Percentiles rank a stretch among this genome's conserved stretches.
phyloP scores from a whole-genome alignment of 2,888 invertebrate genomes.

The Amblyjoppa proteus region DNA sequence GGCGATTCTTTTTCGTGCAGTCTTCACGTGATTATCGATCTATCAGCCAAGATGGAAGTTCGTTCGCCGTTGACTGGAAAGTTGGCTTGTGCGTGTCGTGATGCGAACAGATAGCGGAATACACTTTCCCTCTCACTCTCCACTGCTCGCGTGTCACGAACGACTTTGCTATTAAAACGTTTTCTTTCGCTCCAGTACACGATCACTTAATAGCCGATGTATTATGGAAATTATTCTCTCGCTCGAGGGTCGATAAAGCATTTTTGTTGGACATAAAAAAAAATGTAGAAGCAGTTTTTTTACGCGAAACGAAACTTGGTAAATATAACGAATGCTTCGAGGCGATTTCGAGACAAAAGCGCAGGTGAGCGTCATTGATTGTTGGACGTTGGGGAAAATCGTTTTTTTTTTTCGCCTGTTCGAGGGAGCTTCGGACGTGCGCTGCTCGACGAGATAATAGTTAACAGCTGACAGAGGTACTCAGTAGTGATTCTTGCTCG shows the following conservation, averaged over 20 bases:
- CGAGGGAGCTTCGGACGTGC: no score
- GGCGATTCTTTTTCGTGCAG: no score
- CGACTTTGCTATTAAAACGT: slow-evolving; percentile 3
- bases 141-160: slow-evolving; percentile 31
- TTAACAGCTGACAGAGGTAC: no score
- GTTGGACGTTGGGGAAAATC: neutral
- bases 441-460: no score
- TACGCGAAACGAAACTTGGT: neutral
- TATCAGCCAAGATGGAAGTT: no score
- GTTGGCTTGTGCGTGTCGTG: no score
- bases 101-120: no score
- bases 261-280: neutral
- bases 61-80: no score
- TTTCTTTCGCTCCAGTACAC: neutral
- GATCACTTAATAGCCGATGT: neutral
- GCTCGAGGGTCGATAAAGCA: neutral
- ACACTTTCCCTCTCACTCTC: neutral
- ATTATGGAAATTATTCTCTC: neutral
- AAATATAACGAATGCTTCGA: neutral
- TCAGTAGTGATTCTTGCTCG: no score
- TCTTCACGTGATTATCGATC: no score
- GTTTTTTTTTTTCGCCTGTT: neutral
- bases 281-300: neutral
- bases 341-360: neutral
- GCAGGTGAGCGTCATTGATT: neutral